Evolutionary conservation across 2,113 vertebrate genomes (phyloP).

Genomic region (Paraplagusia blochii): DNA sequence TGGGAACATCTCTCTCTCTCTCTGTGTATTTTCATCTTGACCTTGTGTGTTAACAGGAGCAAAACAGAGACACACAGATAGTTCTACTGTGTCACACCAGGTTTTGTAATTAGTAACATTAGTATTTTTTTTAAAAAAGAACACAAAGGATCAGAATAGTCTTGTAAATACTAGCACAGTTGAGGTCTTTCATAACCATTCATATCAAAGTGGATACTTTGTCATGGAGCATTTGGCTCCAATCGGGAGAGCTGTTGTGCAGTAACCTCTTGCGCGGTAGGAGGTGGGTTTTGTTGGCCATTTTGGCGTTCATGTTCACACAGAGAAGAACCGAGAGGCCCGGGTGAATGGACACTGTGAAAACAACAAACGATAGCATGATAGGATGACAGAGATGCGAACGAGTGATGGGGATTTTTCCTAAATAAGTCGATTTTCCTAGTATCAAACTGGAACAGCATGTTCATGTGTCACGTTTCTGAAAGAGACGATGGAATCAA

Average conservation of each 20-base stretch:
- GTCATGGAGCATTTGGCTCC: conserved; percentile 33
- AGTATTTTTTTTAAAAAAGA: conserved; percentile 11
- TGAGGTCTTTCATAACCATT: conserved; percentile 15
- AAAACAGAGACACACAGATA: no score
- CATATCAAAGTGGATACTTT: conserved; percentile 37
- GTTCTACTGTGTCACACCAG: conserved; percentile 49
- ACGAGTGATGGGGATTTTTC: background rate
- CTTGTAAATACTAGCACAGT: conserved; percentile 8
- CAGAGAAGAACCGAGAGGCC: conserved; percentile 53
- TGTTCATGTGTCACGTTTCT: conserved; percentile 42
- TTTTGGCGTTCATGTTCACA: conserved; percentile 33
- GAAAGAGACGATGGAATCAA: conserved; percentile 59
- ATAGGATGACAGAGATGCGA: conserved; percentile 32
- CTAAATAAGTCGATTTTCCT: no score
- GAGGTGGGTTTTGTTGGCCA: conserved; percentile 10
- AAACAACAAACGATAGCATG: conserved; percentile 37
- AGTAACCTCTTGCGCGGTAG: conserved; percentile 34
- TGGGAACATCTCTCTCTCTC: conserved; percentile 65
- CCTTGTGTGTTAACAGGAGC: conserved; percentile 46
- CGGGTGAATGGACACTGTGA: conserved; percentile 62
- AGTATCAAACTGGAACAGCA: no score
- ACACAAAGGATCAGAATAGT: background rate
- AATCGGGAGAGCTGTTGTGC: conserved; percentile 9
- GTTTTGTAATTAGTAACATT: background rate
- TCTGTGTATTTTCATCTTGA: conserved; percentile 44